phyloP scores from a whole-genome alignment of 2,888 invertebrate species.

The Sacculina carcini region DNA sequence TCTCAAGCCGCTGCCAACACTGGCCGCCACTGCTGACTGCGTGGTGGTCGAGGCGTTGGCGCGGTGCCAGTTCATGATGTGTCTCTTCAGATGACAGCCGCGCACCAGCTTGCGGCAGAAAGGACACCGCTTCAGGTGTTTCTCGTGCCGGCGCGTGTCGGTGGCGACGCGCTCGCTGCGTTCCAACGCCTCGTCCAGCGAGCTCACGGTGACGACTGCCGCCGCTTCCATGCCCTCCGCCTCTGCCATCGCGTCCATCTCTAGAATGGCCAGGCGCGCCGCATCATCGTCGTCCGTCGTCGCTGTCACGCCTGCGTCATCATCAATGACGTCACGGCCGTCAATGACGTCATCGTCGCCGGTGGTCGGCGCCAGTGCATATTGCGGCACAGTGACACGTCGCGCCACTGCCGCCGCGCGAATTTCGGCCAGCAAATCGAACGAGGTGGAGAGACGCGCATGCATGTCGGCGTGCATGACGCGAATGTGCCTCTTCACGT shows the following conservation, averaged over 20 bases:
- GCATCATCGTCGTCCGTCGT: not conserved
- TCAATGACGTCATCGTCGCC: not conserved
- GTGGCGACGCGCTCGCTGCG: not conserved
- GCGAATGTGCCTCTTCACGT: slow-evolving; percentile 1
- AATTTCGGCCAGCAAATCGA: not conserved
- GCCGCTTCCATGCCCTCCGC: slow-evolving; percentile 1
- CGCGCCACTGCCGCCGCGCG: slow-evolving; percentile 1
- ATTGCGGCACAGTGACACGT: not conserved
- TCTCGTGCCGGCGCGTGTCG: not conserved
- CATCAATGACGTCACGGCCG: not conserved
- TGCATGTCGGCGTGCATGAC: not conserved
- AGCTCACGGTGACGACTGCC: not conserved
- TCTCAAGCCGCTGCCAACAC: too few species aligned
- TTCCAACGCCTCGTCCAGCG: not conserved
- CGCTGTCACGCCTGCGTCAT: not conserved
- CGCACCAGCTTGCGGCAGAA: not conserved
- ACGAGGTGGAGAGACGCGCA: not conserved
- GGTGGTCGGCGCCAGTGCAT: not conserved
- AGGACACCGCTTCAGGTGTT: not conserved
- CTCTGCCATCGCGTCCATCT: slow-evolving; percentile 3
- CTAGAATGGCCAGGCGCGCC: not conserved
- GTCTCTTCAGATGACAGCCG: not conserved
- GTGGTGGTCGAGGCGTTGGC: not conserved
- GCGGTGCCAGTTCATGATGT: not conserved
- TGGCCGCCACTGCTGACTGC: too few species aligned